Percentiles rank a stretch among this genome's conserved stretches.
Conservation (phyloP, 1,140 invertebrate species). For the Drosophila insularis region DNA sequence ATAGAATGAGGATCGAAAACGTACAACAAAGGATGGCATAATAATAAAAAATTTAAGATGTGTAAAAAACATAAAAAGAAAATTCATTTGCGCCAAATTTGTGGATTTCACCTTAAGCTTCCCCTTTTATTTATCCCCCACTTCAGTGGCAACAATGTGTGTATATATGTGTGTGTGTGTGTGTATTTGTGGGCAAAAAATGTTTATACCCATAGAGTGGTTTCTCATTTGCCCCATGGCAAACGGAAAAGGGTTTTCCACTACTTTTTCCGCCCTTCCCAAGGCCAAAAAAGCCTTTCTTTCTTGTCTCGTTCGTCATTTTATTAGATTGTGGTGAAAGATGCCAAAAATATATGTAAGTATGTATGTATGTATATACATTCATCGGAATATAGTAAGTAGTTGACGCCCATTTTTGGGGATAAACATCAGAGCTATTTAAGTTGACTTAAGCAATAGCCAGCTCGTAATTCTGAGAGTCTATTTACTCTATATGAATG, state of each 20-base stretch:
- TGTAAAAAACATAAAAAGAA: slow-evolving; percentile 81
- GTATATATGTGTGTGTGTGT: too few species aligned
- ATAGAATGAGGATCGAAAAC: slow-evolving; percentile 79
- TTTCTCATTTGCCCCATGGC: slow-evolving; percentile 28
- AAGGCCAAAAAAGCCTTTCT: not conserved
- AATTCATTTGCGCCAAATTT: slow-evolving; percentile 81
- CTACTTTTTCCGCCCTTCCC: slow-evolving; percentile 45
- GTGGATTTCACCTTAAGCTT: slow-evolving; percentile 80
- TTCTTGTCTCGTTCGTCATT: not conserved
- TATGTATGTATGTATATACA: not conserved
- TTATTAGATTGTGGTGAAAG: slow-evolving; percentile 8
- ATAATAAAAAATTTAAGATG: slow-evolving; percentile 81
- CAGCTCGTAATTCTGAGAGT: slow-evolving; percentile 47
- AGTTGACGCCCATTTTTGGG: not conserved
- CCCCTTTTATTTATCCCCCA: slow-evolving; percentile 25
- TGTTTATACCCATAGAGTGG: slow-evolving; percentile 68
- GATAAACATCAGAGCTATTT: slow-evolving; percentile 67
- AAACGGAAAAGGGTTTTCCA: slow-evolving; percentile 52
- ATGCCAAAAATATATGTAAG: not conserved
- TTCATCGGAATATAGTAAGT: not conserved
- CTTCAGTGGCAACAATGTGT: slow-evolving; percentile 58
- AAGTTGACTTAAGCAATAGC: slow-evolving; percentile 68
- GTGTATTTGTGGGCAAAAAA: slow-evolving; percentile 40
- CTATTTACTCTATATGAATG: not conserved
- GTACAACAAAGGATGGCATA: slow-evolving; percentile 79